These are phyloP conservation scores for Tenrec ecaudatus DNA, from an alignment of 2,113 vertebrate species.

Conservation along the genomic window DNA sequence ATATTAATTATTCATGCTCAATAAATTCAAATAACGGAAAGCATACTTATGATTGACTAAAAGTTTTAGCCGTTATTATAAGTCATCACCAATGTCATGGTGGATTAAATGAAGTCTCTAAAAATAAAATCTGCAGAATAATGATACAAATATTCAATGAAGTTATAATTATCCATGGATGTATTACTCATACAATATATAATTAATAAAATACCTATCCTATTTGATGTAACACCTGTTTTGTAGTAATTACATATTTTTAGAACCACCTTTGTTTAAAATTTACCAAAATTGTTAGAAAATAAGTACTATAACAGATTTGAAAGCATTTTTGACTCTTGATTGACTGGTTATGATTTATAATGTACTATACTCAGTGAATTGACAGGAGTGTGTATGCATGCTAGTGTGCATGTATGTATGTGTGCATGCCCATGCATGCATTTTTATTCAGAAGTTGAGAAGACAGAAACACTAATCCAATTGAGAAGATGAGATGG, in stretches of 20 bases:
- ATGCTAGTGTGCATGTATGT: not conserved
- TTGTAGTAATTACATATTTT: not conserved
- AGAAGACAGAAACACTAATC: too few species aligned
- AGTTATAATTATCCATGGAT: not conserved
- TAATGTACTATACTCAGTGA: not conserved
- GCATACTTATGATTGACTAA: constrained; percentile 63
- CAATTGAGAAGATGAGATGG: too few species aligned
- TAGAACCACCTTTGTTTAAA: not conserved
- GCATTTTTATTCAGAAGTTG: not conserved
- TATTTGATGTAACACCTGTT: not conserved
- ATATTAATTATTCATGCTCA: constrained; percentile 74
- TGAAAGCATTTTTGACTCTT: not conserved
- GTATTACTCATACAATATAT: not conserved
- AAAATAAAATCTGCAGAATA: constrained; percentile 63
- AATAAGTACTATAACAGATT: not conserved
- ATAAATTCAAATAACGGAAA: constrained; percentile 77
- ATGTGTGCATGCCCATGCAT: too few species aligned
- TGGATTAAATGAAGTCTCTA: constrained; percentile 65
- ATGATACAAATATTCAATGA: constrained; percentile 39
- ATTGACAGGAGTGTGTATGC: not conserved
- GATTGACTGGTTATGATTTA: not conserved
- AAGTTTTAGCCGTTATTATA: constrained; percentile 64
- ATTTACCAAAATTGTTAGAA: not conserved
- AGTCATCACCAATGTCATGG: constrained; percentile 58
- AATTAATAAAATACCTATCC: not conserved